Evolutionary conservation across 1,140 invertebrate species (phyloP).

Genomic region (Dinothrombium tinctorium): DNA sequence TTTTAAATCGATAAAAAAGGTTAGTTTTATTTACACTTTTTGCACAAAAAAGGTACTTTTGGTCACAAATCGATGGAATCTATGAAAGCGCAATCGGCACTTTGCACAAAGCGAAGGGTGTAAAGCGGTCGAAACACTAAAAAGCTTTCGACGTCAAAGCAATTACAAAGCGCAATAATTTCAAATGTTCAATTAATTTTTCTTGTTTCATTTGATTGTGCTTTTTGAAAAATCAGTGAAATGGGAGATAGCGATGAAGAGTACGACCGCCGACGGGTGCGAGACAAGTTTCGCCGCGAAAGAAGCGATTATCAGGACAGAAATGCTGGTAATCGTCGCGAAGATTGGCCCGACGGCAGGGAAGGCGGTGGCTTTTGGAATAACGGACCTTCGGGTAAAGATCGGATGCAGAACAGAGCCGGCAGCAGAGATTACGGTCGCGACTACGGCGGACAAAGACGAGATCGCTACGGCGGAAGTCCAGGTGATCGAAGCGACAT

Average conservation of each 20-base stretch:
- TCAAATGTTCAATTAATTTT: no score
- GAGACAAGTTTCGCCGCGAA: slow-evolving; percentile 30
- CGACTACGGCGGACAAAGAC: slow-evolving; percentile 21
- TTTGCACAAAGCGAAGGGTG: no score
- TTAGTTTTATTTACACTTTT: no score
- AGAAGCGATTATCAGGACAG: slow-evolving; percentile 26
- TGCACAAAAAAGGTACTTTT: no score
- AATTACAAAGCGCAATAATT: no score
- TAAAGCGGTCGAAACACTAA: no score
- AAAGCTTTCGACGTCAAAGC: no score
- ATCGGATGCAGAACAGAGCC: background rate
- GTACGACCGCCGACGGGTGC: slow-evolving; percentile 22
- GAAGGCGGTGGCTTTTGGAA: slow-evolving; percentile 1
- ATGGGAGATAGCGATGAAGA: slow-evolving; percentile 34
- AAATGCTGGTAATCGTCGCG: slow-evolving; percentile 19
- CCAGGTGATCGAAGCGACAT: slow-evolving; percentile 39
- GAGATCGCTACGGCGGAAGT: slow-evolving; percentile 25
- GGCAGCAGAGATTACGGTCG: background rate
- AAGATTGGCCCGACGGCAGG: slow-evolving; percentile 20
- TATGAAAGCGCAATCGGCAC: no score
- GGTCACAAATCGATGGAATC: no score
- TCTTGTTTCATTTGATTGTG: no score
- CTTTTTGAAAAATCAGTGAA: no score
- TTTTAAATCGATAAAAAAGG: no score
- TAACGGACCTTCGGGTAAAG: background rate